A percentile compares a stretch with the other conserved stretches of the same genome.
Conservation (phyloP, 2,797 vertebrate species). For the Euphonia xanthogaster region DNA sequence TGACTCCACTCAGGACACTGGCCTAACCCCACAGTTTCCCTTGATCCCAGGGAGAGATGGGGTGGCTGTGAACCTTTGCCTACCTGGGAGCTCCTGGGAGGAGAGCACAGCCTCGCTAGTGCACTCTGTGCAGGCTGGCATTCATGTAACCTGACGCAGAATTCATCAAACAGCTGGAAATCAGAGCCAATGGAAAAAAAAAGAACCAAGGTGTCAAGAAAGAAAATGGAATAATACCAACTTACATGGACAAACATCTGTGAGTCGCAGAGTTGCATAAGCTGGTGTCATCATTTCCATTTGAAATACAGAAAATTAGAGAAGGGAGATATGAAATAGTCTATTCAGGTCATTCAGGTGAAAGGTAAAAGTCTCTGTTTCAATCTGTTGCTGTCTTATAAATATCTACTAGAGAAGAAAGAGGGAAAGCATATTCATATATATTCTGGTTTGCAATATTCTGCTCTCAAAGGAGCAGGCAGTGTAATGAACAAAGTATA, state of each 20-base stretch:
- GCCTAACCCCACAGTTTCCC: background rate
- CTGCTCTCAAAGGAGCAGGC: background rate
- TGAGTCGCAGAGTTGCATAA: background rate
- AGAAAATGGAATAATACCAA: background rate
- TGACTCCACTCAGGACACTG: background rate
- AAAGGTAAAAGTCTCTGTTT: background rate
- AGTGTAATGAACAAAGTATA: background rate
- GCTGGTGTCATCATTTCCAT: background rate
- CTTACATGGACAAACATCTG: background rate
- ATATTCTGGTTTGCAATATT: background rate
- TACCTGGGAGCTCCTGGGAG: background rate
- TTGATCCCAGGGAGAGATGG: background rate
- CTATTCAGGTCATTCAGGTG: background rate
- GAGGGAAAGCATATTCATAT: background rate
- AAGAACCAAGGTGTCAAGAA: background rate
- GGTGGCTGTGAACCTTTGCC: background rate
- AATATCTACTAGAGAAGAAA: background rate
- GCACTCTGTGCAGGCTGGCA: background rate
- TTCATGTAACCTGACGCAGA: background rate
- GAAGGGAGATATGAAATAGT: background rate
- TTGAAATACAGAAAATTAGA: background rate
- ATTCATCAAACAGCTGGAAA: background rate
- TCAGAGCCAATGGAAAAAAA: background rate
- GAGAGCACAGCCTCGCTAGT: background rate
- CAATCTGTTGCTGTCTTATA: background rate